phyloP scores from a whole-genome alignment of 1,140 invertebrate genomes.

The Spodoptera frugiperda region DNA sequence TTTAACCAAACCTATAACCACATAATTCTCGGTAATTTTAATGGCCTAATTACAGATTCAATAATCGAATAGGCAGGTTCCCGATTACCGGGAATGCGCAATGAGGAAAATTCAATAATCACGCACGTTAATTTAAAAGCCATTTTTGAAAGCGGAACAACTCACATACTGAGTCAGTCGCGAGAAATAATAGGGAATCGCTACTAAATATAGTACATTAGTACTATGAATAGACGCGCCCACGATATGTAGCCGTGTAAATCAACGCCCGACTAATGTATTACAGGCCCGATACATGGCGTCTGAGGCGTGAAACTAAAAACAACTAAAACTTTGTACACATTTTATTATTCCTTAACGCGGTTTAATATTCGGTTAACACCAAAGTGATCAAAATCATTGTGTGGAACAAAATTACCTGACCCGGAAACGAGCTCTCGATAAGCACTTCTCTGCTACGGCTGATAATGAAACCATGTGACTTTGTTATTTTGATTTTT shows the following conservation, averaged over 20 bases:
- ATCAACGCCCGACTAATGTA: constrained; percentile 82
- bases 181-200: constrained; percentile 82
- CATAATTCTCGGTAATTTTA: background rate
- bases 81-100: background rate
- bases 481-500: constrained; percentile 11
- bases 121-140: constrained; percentile 37
- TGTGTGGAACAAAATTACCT: constrained; percentile 56
- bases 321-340: constrained; percentile 55
- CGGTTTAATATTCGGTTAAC: constrained; percentile 37
- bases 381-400: constrained; percentile 51
- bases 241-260: constrained; percentile 78
- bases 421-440: constrained; percentile 59
- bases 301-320: constrained; percentile 59
- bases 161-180: constrained; percentile 72
- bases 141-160: constrained; percentile 71
- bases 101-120: constrained; percentile 1
- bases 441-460: constrained; percentile 51
- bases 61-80: background rate
- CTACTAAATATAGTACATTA: constrained; percentile 83
- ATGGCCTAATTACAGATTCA: constrained; percentile 12
- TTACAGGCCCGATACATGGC: constrained; percentile 73
- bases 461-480: constrained; percentile 11
- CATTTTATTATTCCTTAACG: constrained; percentile 57
- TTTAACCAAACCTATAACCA: background rate
- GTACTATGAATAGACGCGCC: constrained; percentile 83